Conservation (phyloP, 1,140 invertebrate genomes). For the Magallana angulata region DNA sequence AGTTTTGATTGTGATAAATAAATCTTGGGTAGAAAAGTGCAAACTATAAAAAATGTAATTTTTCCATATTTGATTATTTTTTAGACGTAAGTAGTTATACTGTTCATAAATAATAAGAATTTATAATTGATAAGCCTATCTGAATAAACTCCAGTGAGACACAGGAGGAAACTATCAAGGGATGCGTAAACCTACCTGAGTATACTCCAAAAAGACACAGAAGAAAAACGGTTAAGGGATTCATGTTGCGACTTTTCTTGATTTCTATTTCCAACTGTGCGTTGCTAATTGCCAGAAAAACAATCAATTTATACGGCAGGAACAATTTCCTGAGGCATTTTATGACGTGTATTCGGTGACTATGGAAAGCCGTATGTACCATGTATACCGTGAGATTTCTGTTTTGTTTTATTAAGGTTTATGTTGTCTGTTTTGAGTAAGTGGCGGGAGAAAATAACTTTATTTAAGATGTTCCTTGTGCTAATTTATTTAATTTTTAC, state of each 20-base stretch:
- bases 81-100: background rate
- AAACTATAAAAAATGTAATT: background rate
- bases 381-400: background rate
- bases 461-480: background rate
- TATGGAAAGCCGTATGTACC: background rate
- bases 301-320: background rate
- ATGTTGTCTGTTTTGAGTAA: background rate
- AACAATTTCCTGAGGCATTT: background rate
- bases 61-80: background rate
- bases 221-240: background rate
- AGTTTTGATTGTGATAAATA: background rate
- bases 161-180: background rate
- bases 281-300: background rate
- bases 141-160: background rate
- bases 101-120: background rate
- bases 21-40: background rate
- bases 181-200: background rate
- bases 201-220: background rate
- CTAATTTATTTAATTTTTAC: background rate
- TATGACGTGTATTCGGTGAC: background rate
- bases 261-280: background rate
- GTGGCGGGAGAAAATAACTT: no score
- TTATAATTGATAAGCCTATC: background rate
- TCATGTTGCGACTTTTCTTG: background rate
- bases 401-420: background rate